These are phyloP conservation scores for Drosophila repleta DNA, from an alignment of 1,140 invertebrate genomes.

Conservation along the genomic window DNA sequence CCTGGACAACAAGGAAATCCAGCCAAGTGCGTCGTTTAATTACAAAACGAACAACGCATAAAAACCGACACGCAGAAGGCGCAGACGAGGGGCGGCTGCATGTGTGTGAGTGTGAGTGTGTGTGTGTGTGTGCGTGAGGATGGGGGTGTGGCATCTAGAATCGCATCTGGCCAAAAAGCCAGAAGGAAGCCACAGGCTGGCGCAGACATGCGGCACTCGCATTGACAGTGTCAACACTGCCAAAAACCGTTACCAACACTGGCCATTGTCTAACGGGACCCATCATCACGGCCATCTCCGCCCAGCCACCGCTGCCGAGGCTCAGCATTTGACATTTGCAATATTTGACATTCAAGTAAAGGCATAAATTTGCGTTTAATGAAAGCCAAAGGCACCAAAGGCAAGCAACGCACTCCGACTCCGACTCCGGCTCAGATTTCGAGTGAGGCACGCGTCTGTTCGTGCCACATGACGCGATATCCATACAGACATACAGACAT, in stretches of 20 bases:
- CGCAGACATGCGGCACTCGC: slow-evolving; percentile 27
- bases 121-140: neutral
- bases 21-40: slow-evolving; percentile 80
- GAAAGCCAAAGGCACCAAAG: slow-evolving; percentile 68
- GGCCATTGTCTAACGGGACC: slow-evolving; percentile 40
- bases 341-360: slow-evolving; percentile 82
- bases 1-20: slow-evolving; percentile 50
- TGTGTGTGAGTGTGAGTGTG: neutral
- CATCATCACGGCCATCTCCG: slow-evolving; percentile 36
- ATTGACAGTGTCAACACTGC: slow-evolving; percentile 15
- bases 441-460: slow-evolving; percentile 19
- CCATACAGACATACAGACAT: neutral
- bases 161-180: slow-evolving; percentile 13
- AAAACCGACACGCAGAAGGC: slow-evolving; percentile 56
- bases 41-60: slow-evolving; percentile 83
- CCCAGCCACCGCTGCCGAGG: slow-evolving; percentile 1
- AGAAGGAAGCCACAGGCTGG: slow-evolving; percentile 16
- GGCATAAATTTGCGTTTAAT: slow-evolving; percentile 82
- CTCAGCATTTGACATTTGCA: slow-evolving; percentile 71
- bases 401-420: slow-evolving; percentile 7
- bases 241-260: neutral
- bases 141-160: slow-evolving; percentile 9
- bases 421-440: slow-evolving; percentile 15
- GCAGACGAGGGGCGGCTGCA: neutral
- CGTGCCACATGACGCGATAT: slow-evolving; percentile 48